Conservation (phyloP, 2,888 invertebrate species). For the Ctena decussata region DNA sequence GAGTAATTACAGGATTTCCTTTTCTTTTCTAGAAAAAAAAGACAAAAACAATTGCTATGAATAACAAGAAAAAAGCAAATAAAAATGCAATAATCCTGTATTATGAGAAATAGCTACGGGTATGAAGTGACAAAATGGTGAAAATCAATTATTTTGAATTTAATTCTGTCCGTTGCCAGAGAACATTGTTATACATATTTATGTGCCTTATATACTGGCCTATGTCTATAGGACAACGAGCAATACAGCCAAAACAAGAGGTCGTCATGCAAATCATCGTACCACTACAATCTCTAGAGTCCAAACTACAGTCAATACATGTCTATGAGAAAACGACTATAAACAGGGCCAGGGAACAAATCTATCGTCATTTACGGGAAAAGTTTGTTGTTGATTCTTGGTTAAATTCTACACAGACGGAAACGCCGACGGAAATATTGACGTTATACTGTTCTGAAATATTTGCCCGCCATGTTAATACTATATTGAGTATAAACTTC, state of each 20-base stretch:
- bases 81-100: too few species aligned
- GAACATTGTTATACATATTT: not conserved
- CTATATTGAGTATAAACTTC: conserved; percentile 66
- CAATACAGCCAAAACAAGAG: conserved; percentile 31
- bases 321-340: conserved; percentile 43
- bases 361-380: conserved; percentile 45
- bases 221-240: not conserved
- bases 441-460: conserved; percentile 70
- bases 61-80: too few species aligned
- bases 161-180: not conserved
- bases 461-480: conserved; percentile 66
- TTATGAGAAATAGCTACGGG: too few species aligned
- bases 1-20: too few species aligned
- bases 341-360: conserved; percentile 30
- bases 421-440: conserved; percentile 67
- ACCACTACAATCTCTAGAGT: conserved; percentile 27
- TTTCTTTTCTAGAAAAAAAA: too few species aligned
- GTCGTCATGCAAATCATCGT: conserved; percentile 58
- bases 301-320: conserved; percentile 38
- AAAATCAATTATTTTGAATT: not conserved
- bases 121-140: not conserved
- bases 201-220: conserved; percentile 3
- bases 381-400: conserved; percentile 55
- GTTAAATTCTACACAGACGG: conserved; percentile 59
- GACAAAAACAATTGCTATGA: too few species aligned